Percentiles rank a stretch among this genome's conserved stretches.
phyloP scores from a whole-genome alignment of 1,140 invertebrate genomes.

The Zeugodacus cucurbitae region DNA sequence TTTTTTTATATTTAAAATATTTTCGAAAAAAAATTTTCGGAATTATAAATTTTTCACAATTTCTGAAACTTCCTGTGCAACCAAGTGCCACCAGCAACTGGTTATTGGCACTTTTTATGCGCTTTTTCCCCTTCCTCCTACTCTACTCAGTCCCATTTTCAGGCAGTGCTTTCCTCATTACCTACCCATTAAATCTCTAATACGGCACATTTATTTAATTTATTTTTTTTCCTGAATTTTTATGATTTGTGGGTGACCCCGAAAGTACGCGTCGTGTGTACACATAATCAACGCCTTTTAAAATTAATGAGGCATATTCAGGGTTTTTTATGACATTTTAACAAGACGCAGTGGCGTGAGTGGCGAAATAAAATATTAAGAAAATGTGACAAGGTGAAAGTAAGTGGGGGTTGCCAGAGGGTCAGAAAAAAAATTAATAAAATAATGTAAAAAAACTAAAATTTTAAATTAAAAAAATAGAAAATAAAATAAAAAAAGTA shows the following conservation, averaged over 20 bases:
- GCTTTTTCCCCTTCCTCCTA: neutral
- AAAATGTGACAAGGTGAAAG: neutral
- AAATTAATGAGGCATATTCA: slow-evolving; percentile 66
- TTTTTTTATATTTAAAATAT: too few relatives aligned
- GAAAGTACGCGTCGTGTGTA: neutral
- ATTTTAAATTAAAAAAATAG: neutral
- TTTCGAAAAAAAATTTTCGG: too few relatives aligned
- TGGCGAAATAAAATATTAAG: neutral
- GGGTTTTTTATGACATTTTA: slow-evolving; percentile 65
- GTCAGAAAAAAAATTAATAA: too few relatives aligned
- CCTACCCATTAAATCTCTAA: neutral
- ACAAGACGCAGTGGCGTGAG: slow-evolving; percentile 49
- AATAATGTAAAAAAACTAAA: neutral
- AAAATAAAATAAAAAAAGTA: neutral
- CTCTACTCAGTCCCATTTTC: neutral
- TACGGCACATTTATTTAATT: neutral
- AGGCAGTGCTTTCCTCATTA: neutral
- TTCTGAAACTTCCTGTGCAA: too few relatives aligned
- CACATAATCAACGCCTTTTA: slow-evolving; percentile 50
- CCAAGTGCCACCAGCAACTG: neutral
- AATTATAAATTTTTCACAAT: too few relatives aligned
- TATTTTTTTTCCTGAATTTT: neutral
- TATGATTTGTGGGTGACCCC: slow-evolving; percentile 2
- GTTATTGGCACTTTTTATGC: neutral
- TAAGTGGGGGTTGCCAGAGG: neutral